A percentile compares a stretch with the other conserved stretches of the same genome.
phyloP scores from a whole-genome alignment of 2,888 invertebrate genomes.

The Netelia virgata region DNA sequence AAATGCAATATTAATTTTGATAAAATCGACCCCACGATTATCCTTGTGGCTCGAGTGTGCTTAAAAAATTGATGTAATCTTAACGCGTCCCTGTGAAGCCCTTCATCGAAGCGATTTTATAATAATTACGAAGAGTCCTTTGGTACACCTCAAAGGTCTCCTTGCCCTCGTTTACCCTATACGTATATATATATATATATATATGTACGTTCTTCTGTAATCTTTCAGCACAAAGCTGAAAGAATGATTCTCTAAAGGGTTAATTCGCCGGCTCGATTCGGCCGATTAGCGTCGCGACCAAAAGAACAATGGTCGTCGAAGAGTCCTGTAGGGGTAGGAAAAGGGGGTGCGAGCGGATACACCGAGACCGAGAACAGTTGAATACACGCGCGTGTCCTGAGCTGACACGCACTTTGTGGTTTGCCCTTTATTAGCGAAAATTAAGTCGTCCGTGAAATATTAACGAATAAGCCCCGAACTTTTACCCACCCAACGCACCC shows the following conservation, averaged over 20 bases:
- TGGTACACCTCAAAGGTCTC: constrained; percentile 59
- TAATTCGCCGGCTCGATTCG: constrained; percentile 68
- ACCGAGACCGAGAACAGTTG: constrained; percentile 18
- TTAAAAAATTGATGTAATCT: background rate
- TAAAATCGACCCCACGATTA: background rate
- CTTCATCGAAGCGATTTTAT: constrained; percentile 43
- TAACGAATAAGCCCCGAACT: constrained; percentile 59
- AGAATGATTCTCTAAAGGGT: constrained; percentile 69
- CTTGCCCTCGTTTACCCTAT: background rate
- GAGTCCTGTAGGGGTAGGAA: constrained; percentile 10
- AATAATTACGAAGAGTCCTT: constrained; percentile 60
- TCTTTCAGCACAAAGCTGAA: constrained; percentile 35
- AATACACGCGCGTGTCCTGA: constrained; percentile 55
- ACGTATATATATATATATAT: background rate
- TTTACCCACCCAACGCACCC: constrained; percentile 9
- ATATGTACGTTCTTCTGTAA: constrained; percentile 13
- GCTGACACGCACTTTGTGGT: constrained; percentile 75
- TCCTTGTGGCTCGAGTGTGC: no score
- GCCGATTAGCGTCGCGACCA: constrained; percentile 70
- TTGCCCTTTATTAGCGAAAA: constrained; percentile 79
- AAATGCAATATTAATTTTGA: constrained; percentile 32
- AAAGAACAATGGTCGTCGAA: constrained; percentile 80
- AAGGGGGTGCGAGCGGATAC: constrained; percentile 48
- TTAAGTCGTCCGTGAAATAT: constrained; percentile 74
- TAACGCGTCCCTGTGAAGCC: constrained; percentile 6